phyloP scores from a whole-genome alignment of 2,888 invertebrate species.

The Nebria brevicollis region DNA sequence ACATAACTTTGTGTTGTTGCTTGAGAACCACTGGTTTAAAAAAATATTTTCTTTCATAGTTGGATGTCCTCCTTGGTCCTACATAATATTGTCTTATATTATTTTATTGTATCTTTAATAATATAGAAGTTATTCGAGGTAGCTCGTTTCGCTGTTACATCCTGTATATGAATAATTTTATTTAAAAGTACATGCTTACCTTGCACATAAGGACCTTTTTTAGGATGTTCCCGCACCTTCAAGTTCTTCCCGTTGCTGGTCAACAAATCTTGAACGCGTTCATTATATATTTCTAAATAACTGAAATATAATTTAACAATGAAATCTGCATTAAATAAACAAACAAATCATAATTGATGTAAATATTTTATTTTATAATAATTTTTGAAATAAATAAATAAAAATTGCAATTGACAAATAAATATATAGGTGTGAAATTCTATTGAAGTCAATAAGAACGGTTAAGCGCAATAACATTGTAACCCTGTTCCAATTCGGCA shows the following conservation, averaged over 20 bases:
- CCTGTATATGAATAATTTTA: too few relatives aligned
- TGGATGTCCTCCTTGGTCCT: too few relatives aligned
- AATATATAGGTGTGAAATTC: background rate
- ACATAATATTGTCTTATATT: too few relatives aligned
- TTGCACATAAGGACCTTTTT: slow-evolving; percentile 81
- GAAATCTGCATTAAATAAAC: slow-evolving; percentile 5
- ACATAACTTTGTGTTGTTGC: too few relatives aligned
- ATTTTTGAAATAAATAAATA: background rate
- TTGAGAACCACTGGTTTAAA: too few relatives aligned
- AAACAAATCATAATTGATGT: background rate
- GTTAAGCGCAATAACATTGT: background rate
- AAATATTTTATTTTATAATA: too few relatives aligned
- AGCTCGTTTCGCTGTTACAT: too few relatives aligned
- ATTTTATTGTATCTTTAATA: too few relatives aligned
- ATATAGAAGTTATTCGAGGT: too few relatives aligned
- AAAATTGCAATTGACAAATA: background rate
- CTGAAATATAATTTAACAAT: slow-evolving; percentile 57
- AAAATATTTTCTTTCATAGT: too few relatives aligned
- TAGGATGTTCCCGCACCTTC: slow-evolving; percentile 82
- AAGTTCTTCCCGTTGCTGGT: slow-evolving; percentile 58
- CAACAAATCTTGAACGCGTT: slow-evolving; percentile 78
- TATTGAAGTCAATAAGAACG: background rate
- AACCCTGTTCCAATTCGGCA: background rate
- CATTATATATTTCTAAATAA: slow-evolving; percentile 73
- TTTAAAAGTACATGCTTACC: slow-evolving; percentile 64